Evolutionary conservation across 2,113 vertebrate species (phyloP), one percentile per base, ranked within the genome.

Genomic region (Dicerorhinus sumatrensis): DNA sequence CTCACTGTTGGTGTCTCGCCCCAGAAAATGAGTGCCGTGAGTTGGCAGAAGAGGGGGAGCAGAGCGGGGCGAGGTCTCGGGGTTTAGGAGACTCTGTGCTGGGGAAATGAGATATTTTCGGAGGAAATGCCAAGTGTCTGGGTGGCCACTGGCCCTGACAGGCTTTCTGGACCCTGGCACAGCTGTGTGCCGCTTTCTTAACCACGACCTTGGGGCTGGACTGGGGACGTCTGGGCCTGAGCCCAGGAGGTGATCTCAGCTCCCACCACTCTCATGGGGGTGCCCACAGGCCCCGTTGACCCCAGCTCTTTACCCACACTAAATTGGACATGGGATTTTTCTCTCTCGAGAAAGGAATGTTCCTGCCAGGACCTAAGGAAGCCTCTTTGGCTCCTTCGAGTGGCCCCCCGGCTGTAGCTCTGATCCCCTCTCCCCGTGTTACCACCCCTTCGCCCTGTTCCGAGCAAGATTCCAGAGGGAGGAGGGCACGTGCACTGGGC

Each of bases 211-310:
- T 60, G n/a, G 67, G 90, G 58, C 33, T 75, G 18, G 23, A 29
- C 27, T 21, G 20, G 63, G 42, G 23, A 31, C 2, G 0, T 36
- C 48, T 25, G 6, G 25, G 51, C 39, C 54, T 20, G 70, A 62
- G n/a, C 31, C 42, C 29, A 29, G 82, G 48, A 92, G 48, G 65
- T 1, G 11, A 58, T 36, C n/a, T 82, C 56, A 6, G 80, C 69
- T 25, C 29, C 58, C 0, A 2, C 29, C 58, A 0, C 3, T 8
- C 33, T 29, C 39, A 9, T 4, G 0, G 42, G 73, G 33, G 5
- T 16, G 11, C 60, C 58, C 29, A 11, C 9, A 63, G 7, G 65
- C 75, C 42, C n/a, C 83, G 2, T 20, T 60, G 6, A 27, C 46
- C 33, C 42, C 46, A 48, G 51, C 16, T 87, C 33, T 65, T n/a